Conservation (phyloP, 2,888 invertebrate genomes). For the Drosophila buzzatii region DNA sequence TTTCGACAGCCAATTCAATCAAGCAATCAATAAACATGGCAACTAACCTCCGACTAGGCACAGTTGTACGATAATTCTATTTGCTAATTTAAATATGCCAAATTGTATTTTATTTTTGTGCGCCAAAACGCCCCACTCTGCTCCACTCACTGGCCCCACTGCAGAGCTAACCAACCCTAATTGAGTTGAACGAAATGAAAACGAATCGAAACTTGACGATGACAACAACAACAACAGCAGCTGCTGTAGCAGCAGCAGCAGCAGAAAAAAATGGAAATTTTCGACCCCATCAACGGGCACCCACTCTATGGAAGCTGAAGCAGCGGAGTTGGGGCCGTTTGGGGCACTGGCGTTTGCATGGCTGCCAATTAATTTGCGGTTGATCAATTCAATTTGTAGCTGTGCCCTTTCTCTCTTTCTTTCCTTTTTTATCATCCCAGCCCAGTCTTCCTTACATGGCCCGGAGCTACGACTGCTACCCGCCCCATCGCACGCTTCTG, state of each 20-base stretch:
- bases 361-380: conserved; percentile 85
- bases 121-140: not conserved
- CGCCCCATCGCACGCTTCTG: conserved; percentile 56
- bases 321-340: conserved; percentile 17
- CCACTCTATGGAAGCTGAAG: conserved; percentile 34
- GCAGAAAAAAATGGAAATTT: conserved; percentile 37
- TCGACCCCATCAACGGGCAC: conserved; percentile 18
- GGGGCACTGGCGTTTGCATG: conserved; percentile 70
- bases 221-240: not conserved
- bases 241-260: not conserved
- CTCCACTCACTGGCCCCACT: not conserved
- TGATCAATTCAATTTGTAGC: conserved; percentile 85
- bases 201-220: conserved; percentile 59
- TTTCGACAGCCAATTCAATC: conserved; percentile 67
- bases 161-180: conserved; percentile 55
- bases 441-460: not conserved
- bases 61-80: conserved; percentile 71
- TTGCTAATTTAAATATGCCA: conserved; percentile 78
- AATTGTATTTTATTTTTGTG: conserved; percentile 67
- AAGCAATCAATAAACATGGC: conserved; percentile 78
- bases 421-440: not conserved
- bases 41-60: conserved; percentile 67
- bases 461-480: conserved; percentile 9
- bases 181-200: conserved; percentile 75
- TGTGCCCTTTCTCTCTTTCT: conserved; percentile 41